Evolutionary conservation across 2,797 vertebrate genomes (phyloP).

Genomic region (Hemitrygon akajei): DNA sequence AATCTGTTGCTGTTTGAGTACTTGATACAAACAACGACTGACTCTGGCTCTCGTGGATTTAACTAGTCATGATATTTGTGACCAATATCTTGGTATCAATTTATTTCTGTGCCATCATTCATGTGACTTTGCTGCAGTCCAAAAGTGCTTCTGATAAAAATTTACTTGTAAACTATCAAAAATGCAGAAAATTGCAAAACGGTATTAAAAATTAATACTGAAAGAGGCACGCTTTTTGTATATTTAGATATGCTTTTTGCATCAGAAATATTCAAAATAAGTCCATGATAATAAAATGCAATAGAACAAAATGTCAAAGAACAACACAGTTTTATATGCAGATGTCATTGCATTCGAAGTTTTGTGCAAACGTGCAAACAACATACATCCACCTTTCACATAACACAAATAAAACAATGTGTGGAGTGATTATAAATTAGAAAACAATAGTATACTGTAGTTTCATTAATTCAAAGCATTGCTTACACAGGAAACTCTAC

Average conservation of each 20-base stretch:
- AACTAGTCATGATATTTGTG: constrained; percentile 13
- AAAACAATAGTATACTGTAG: constrained; percentile 38
- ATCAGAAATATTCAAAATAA: constrained; percentile 9
- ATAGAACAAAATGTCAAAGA: constrained; percentile 33
- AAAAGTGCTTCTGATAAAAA: constrained; percentile 4
- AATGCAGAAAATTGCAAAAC: constrained; percentile 17
- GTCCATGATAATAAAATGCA: constrained; percentile 33
- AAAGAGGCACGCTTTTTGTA: neutral
- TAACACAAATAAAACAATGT: constrained; percentile 32
- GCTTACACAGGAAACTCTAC: constrained; percentile 33
- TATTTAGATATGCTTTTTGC: constrained; percentile 12
- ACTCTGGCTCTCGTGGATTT: neutral
- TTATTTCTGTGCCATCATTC: constrained; percentile 15
- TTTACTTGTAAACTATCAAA: neutral
- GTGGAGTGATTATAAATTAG: constrained; percentile 22
- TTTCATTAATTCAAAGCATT: constrained; percentile 36
- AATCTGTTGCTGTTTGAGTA: constrained; percentile 10
- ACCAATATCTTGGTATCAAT: constrained; percentile 6
- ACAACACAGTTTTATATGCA: constrained; percentile 27
- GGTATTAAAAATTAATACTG: neutral
- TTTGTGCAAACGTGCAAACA: constrained; percentile 33
- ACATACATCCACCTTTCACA: constrained; percentile 33
- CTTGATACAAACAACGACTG: neutral
- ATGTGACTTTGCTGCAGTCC: constrained; percentile 13
- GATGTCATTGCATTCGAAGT: constrained; percentile 12